Conservation (phyloP, 2,113 vertebrate genomes). For the Phylloscopus trochiloides region DNA sequence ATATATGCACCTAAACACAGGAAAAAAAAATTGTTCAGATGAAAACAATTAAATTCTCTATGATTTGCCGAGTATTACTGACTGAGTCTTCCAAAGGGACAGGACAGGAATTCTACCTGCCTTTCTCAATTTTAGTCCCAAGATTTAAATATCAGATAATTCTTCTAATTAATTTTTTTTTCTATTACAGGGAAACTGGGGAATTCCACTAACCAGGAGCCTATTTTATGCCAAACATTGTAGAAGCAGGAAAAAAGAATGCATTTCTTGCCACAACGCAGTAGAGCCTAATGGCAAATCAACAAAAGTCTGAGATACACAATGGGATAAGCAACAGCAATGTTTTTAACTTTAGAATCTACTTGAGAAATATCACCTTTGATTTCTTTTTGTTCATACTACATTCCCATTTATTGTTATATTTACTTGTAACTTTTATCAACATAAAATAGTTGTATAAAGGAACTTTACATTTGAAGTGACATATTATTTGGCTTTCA, state of each 20-base stretch:
- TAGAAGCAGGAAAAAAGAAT: not conserved
- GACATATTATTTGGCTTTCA: not conserved
- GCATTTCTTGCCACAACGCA: not conserved
- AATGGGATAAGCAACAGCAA: not conserved
- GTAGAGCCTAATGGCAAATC: not conserved
- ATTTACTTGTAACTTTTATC: not conserved
- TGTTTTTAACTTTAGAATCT: not conserved
- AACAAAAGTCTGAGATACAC: not conserved
- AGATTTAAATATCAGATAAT: not conserved
- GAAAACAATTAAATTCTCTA: not conserved
- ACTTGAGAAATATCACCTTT: not conserved
- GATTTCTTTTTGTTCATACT: not conserved
- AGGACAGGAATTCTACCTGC: not conserved
- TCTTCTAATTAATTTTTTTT: not conserved
- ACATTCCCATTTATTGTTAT: not conserved
- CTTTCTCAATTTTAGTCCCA: not conserved
- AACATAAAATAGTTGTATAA: not conserved
- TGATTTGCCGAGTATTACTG: not conserved
- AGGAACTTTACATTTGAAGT: not conserved
- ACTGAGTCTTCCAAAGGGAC: not conserved
- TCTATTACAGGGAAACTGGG: not conserved
- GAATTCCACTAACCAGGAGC: not conserved
- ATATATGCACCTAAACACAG: not conserved
- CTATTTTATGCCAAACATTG: not conserved
- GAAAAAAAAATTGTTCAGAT: not conserved